Evolutionary conservation across 1,140 invertebrate genomes (phyloP).

Genomic region (Tetragnatha versicolor): DNA sequence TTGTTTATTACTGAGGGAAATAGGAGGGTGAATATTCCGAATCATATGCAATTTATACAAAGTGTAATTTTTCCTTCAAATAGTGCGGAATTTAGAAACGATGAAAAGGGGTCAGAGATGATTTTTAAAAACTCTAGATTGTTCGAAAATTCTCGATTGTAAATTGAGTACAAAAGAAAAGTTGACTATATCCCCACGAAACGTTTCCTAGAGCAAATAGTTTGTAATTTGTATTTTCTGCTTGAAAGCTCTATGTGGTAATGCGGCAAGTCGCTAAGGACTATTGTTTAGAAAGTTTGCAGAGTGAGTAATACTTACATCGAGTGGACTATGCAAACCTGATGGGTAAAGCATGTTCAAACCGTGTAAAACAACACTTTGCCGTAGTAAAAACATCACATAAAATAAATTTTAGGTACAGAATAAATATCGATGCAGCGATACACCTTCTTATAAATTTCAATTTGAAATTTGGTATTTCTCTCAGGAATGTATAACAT

Average conservation of each 20-base stretch:
- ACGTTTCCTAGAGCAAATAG: conserved; percentile 12
- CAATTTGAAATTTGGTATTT: not conserved
- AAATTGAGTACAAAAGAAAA: conserved; percentile 2
- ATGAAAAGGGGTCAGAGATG: too few species aligned
- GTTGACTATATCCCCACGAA: conserved; percentile 31
- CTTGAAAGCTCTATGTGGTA: conserved; percentile 44
- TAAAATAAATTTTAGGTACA: conserved; percentile 40
- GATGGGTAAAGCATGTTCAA: conserved; percentile 38
- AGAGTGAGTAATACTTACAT: conserved; percentile 25
- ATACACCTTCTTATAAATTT: conserved; percentile 34
- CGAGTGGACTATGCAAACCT: conserved; percentile 28
- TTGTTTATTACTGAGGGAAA: too few species aligned
- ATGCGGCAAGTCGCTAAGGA: conserved; percentile 39
- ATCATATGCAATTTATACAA: too few species aligned
- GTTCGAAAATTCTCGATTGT: too few species aligned
- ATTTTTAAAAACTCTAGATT: too few species aligned
- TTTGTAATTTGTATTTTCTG: conserved; percentile 15
- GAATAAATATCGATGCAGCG: not conserved
- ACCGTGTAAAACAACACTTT: conserved; percentile 30
- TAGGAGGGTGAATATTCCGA: too few species aligned
- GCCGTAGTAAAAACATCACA: conserved; percentile 40
- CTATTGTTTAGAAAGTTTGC: conserved; percentile 24
- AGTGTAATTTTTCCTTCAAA: too few species aligned
- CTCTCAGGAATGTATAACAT: not conserved
- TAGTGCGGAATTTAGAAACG: too few species aligned